A percentile compares a stretch with the other conserved stretches of the same genome.
phyloP scores from a whole-genome alignment of 2,888 invertebrate species.

The Ditylenchus weischeri region DNA sequence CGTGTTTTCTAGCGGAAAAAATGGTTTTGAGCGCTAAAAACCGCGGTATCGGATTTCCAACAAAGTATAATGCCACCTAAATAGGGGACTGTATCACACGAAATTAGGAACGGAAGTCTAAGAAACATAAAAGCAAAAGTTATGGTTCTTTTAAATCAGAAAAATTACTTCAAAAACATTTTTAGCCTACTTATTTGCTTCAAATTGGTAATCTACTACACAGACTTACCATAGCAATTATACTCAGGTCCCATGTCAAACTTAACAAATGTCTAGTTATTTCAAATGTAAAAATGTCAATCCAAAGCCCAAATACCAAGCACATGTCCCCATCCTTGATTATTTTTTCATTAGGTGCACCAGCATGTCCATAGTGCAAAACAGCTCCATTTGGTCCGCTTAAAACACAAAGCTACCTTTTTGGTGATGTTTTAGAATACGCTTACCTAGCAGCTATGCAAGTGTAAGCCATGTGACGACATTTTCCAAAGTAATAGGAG shows the following conservation, averaged over 20 bases:
- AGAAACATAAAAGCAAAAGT: too few species aligned
- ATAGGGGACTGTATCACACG: too few species aligned
- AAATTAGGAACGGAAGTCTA: too few species aligned
- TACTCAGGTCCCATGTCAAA: conserved; percentile 99
- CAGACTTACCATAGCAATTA: conserved; percentile 70
- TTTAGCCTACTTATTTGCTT: too few species aligned
- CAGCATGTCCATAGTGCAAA: conserved; percentile 94
- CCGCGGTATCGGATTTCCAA: too few species aligned
- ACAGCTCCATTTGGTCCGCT: conserved; percentile 82
- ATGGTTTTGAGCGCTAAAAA: too few species aligned
- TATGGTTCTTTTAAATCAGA: too few species aligned
- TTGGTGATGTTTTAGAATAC: background rate
- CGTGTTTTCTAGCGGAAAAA: too few species aligned
- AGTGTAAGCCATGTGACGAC: conserved; percentile 81
- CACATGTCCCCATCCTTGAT: conserved; percentile 78
- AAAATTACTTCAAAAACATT: too few species aligned
- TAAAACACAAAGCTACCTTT: conserved; percentile 21
- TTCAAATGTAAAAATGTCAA: too few species aligned
- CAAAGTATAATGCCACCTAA: too few species aligned
- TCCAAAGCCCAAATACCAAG: background rate
- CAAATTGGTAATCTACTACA: too few species aligned
- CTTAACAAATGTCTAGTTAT: conserved; percentile 62
- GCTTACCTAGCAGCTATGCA: conserved; percentile 80
- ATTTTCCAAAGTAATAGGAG: conserved; percentile 82
- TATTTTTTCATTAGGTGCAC: conserved; percentile 80